phyloP scores from a whole-genome alignment of 2,113 vertebrate species.

The Tauraco erythrolophus region DNA sequence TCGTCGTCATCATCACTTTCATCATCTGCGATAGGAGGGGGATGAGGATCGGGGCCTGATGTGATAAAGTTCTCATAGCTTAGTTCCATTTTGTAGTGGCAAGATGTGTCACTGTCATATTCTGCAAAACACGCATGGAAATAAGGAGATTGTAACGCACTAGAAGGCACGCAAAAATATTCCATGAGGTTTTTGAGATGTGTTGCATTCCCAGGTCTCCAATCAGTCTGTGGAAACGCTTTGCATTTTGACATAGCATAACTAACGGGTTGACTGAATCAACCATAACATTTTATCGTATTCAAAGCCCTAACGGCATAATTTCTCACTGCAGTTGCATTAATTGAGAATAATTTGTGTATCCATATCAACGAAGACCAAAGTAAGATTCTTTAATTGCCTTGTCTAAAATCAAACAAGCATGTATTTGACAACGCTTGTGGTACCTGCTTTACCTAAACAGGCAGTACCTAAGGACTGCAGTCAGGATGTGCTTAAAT shows the following conservation, averaged over 20 bases:
- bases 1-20: constrained; percentile 97
- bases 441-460: background rate
- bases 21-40: constrained; percentile 91
- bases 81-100: constrained; percentile 93
- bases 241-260: background rate
- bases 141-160: background rate
- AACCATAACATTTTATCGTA: background rate
- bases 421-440: background rate
- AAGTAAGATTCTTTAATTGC: background rate
- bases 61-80: constrained; percentile 97
- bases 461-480: background rate
- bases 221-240: background rate
- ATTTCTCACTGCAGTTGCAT: background rate
- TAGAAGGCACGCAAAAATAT: background rate
- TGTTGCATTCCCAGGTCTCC: background rate
- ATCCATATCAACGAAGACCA: background rate
- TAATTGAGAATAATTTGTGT: background rate
- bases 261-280: background rate
- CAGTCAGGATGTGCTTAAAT: background rate
- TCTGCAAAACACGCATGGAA: constrained; percentile 75
- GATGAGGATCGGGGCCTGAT: constrained; percentile 92
- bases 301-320: background rate
- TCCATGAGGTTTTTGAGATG: background rate
- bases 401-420: background rate
- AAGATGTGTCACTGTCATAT: constrained; percentile 94